These are phyloP conservation scores for Nycticorax nycticorax DNA, from an alignment of 2,113 vertebrate genomes.

Conservation along the genomic window DNA sequence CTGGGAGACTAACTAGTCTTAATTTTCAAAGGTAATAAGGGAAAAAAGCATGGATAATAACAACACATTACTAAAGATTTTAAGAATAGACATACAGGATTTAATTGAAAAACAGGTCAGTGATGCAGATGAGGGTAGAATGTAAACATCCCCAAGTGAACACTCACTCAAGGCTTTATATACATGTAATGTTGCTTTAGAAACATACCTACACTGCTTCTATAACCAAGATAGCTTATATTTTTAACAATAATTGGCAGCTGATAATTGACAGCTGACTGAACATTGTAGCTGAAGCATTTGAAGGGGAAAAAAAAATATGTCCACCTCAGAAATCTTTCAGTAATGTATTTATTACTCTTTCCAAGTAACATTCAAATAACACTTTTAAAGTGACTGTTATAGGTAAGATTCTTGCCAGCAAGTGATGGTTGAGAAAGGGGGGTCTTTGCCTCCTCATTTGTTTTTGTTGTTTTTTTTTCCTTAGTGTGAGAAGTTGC, in stretches of 20 bases:
- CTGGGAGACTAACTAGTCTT: background rate
- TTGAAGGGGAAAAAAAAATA: background rate
- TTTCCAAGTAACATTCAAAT: background rate
- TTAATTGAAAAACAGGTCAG: background rate
- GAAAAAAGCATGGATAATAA: background rate
- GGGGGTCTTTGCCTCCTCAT: background rate
- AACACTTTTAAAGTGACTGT: background rate
- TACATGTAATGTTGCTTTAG: background rate
- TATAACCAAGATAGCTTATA: background rate
- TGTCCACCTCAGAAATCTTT: background rate
- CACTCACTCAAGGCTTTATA: background rate
- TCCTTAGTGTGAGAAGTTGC: background rate
- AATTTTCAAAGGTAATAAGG: background rate
- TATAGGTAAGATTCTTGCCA: background rate
- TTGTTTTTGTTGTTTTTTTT: background rate
- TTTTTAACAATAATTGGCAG: background rate
- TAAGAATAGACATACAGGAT: background rate
- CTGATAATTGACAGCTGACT: background rate
- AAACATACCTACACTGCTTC: background rate
- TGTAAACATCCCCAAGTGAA: background rate
- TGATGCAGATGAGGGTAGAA: background rate
- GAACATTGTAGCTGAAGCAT: background rate
- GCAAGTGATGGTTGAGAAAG: background rate
- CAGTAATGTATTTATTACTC: background rate
- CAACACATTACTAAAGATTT: background rate